Evolutionary conservation across 2,113 vertebrate genomes (phyloP), one percentile per base, ranked within the genome.

Genomic region (Podiceps cristatus): DNA sequence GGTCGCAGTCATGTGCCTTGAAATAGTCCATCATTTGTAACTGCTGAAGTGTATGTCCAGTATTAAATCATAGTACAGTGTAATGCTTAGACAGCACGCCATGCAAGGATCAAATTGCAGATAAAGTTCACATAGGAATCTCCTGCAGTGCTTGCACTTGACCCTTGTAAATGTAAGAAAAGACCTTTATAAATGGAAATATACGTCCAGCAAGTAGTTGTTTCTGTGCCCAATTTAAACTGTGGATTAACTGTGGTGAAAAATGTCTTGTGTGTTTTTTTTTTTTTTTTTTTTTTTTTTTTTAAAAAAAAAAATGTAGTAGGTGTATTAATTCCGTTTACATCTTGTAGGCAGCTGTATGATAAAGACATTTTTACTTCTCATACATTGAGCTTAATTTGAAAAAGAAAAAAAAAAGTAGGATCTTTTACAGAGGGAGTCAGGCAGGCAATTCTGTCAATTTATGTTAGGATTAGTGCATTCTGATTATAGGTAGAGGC

Each of bases 161-260:
- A 81, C 52, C 64, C 88, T 59, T 74, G 49, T 93, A 90, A 94
- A 58, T 93, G 42, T 66, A 90, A 86, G 87, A 81, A 89, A 91
- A 81, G 37, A 18, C 63, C 52, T 59, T 92, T 84, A 56, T 89
- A 90, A 76, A 76, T 90, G 88, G 59, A 86, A 92, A 47, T 88
- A 59, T 7, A 5, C 42, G 45, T 89, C 19, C 28, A 90, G 45
- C 37, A 80, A 72, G 44, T 80, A 63, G n/a, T 59, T 80, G 60
- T 81, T 95, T 89, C 64, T 89, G 28, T 72, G 37, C 71, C 50
- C 11, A 15, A 1, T 85, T 87, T 87, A 79, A 75, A 35, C 33
- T 79, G 24, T 76, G 62, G 7, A 27, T 84, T 80, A 45, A 28
- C 64, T 78, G 25, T 63, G 47, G 9, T 86, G 62, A 73, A 90